Conservation (phyloP, 2,113 vertebrate genomes). For the Datnioides undecimradiatus region DNA sequence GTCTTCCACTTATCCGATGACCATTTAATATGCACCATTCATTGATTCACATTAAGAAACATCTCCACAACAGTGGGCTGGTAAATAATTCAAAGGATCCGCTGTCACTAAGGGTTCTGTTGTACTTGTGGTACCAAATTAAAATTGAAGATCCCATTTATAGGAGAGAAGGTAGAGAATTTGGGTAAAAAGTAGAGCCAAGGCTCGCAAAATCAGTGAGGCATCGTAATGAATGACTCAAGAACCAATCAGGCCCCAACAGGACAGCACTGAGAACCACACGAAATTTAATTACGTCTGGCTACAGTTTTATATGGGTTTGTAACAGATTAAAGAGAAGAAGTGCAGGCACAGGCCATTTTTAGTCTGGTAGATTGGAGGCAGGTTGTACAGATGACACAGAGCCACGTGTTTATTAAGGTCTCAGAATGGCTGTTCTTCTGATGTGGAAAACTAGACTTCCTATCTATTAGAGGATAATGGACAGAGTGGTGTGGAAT, state of each 20-base stretch:
- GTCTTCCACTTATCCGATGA: conserved; percentile 67
- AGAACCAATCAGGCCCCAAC: conserved; percentile 36
- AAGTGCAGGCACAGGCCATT: background rate
- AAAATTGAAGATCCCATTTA: conserved; percentile 72
- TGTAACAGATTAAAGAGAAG: conserved; percentile 24
- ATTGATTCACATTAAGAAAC: conserved; percentile 81
- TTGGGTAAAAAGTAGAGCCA: conserved; percentile 40
- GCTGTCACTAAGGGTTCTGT: conserved; percentile 64
- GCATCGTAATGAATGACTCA: conserved; percentile 51
- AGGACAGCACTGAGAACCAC: background rate
- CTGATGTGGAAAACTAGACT: conserved; percentile 60
- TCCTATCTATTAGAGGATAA: conserved; percentile 70
- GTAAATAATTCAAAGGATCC: conserved; percentile 80
- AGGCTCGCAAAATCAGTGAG: conserved; percentile 4
- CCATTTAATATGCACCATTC: conserved; percentile 76
- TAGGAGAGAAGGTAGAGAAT: conserved; percentile 51
- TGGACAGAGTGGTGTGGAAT: conserved; percentile 57
- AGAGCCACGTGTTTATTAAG: conserved; percentile 55
- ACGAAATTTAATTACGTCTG: conserved; percentile 3
- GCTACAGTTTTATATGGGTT: conserved; percentile 31
- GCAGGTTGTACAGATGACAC: conserved; percentile 24
- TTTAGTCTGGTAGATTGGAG: background rate
- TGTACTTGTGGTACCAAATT: conserved; percentile 72
- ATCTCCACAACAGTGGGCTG: conserved; percentile 69
- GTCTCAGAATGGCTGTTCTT: conserved; percentile 46